These are phyloP conservation scores for Mustela lutreola DNA, from an alignment of 2,113 vertebrate genomes.

Conservation along the genomic window DNA sequence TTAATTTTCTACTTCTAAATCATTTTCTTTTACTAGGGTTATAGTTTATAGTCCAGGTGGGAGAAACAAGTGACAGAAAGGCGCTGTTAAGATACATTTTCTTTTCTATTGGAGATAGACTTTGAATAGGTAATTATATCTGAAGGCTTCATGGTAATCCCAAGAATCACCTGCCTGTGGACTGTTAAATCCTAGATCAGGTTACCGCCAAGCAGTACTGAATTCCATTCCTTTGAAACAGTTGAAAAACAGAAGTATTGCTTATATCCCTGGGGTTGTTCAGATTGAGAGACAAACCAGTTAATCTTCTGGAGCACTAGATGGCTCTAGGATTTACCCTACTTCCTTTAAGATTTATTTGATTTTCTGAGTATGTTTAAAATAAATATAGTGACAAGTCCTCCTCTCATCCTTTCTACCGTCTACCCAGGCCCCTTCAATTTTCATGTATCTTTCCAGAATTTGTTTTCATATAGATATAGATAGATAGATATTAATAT, in stretches of 20 bases:
- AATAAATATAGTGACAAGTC: conserved; percentile 24
- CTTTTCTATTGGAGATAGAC: not conserved
- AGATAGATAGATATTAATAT: not conserved
- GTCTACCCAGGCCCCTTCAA: not conserved
- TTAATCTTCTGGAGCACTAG: not conserved
- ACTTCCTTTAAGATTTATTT: conserved; percentile 47
- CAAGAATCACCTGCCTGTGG: conserved; percentile 19
- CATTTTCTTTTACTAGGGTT: not conserved
- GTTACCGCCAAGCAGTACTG: not conserved
- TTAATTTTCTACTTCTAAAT: conserved; percentile 6
- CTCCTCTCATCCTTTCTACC: not conserved
- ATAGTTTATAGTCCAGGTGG: conserved; percentile 6
- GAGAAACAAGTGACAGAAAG: conserved; percentile 54
- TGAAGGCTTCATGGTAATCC: not conserved
- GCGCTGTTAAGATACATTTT: conserved; percentile 18
- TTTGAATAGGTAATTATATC: conserved; percentile 12
- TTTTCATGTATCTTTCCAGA: conserved; percentile 48
- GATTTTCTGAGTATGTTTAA: conserved; percentile 59
- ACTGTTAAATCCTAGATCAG: not conserved
- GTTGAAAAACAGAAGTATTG: conserved; percentile 31
- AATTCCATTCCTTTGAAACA: not conserved
- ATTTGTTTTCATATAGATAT: not conserved
- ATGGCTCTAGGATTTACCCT: not conserved
- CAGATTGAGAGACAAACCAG: not conserved
- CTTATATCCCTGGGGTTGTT: conserved; percentile 1